A percentile compares a stretch with the other conserved stretches of the same genome.
Conservation (phyloP, 2,888 invertebrate species). For the Eupithecia abbreviata region DNA sequence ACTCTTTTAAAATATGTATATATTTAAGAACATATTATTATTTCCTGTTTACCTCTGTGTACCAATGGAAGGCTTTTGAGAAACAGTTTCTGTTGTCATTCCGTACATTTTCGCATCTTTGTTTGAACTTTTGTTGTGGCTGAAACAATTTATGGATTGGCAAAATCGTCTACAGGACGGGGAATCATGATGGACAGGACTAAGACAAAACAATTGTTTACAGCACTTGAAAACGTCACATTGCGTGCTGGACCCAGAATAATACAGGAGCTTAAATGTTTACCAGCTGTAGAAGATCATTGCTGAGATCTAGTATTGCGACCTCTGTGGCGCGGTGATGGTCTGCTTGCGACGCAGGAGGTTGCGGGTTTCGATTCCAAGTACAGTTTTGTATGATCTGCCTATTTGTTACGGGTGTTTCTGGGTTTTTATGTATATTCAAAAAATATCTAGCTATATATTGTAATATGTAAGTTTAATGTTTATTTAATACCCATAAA, state of each 20-base stretch:
- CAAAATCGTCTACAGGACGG: not conserved
- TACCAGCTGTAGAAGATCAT: not conserved
- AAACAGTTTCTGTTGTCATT: slow-evolving; percentile 66
- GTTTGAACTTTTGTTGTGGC: slow-evolving; percentile 35
- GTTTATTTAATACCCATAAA: no score
- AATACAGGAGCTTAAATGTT: not conserved
- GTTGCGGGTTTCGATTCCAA: not conserved
- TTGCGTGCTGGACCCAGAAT: not conserved
- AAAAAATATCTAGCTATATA: no score
- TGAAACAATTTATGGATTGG: slow-evolving; percentile 25
- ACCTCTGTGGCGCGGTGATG: not conserved
- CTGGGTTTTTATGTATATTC: no score
- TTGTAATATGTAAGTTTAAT: no score
- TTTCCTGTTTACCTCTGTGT: slow-evolving; percentile 63
- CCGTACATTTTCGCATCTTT: slow-evolving; percentile 42
- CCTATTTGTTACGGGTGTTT: no score
- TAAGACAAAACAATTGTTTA: no score
- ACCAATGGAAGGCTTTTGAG: slow-evolving; percentile 75
- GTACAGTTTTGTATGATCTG: not conserved
- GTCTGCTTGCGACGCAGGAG: not conserved
- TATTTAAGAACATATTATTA: no score
- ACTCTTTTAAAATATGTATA: no score
- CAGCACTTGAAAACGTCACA: no score
- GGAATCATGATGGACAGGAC: no score
- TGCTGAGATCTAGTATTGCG: not conserved